Percentiles rank a stretch among this genome's conserved stretches.
Evolutionary conservation across 2,888 invertebrate species (phyloP).

Genomic region (Eutolmus rufibarbis): DNA sequence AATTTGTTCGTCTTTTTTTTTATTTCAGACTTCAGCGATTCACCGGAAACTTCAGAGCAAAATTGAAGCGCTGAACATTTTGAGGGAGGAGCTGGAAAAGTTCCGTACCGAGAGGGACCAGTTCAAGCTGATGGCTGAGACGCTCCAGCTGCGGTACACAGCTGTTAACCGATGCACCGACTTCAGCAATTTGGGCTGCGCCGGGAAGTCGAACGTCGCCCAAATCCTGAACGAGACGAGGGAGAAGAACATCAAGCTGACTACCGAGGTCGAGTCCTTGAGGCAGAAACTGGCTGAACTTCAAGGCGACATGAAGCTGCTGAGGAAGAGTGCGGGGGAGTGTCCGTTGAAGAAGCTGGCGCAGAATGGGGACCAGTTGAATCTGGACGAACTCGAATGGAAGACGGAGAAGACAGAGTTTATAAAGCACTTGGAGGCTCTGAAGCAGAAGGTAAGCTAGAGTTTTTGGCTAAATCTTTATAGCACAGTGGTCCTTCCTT

Average conservation of each 20-base stretch:
- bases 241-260: conserved; percentile 68
- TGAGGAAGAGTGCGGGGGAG: conserved; percentile 65
- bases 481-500: background rate
- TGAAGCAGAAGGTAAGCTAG: conserved; percentile 56
- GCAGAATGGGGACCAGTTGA: background rate
- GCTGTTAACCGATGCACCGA: conserved; percentile 63
- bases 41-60: conserved; percentile 81
- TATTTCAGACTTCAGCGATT: conserved; percentile 68
- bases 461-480: background rate
- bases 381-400: conserved; percentile 57
- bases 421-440: conserved; percentile 59
- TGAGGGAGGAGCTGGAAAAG: conserved; percentile 79
- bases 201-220: conserved; percentile 64
- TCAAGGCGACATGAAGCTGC: conserved; percentile 72
- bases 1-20: background rate
- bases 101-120: conserved; percentile 81
- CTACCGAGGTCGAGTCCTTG: conserved; percentile 70
- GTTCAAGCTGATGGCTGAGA: conserved; percentile 81
- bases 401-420: conserved; percentile 59
- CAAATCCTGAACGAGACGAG: conserved; percentile 68
- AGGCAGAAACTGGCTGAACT: conserved; percentile 75
- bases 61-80: conserved; percentile 79
- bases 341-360: conserved; percentile 66
- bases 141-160: conserved; percentile 69
- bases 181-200: conserved; percentile 54